Conservation (phyloP, 2,113 vertebrate genomes). For the Myotis davidii region DNA sequence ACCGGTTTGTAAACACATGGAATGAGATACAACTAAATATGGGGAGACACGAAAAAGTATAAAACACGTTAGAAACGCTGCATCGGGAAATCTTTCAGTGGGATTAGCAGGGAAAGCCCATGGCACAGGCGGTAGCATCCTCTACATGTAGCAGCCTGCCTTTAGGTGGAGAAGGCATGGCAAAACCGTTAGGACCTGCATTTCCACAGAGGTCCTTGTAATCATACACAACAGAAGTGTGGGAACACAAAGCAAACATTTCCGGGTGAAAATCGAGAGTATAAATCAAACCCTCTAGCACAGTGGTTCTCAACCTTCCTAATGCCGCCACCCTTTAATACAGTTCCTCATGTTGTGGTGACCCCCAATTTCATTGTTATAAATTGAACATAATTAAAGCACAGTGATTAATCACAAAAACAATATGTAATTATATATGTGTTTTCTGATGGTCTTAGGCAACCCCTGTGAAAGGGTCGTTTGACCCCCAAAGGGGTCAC, state of each 20-base stretch:
- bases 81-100: background rate
- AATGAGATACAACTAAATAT: background rate
- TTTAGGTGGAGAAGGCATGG: background rate
- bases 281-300: background rate
- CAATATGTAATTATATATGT: too few species aligned
- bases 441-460: too few species aligned
- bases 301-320: too few species aligned
- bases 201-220: background rate
- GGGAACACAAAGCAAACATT: background rate
- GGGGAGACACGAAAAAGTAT: background rate
- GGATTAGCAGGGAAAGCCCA: background rate
- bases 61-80: background rate
- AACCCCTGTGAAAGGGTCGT: too few species aligned
- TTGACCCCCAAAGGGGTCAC: too few species aligned
- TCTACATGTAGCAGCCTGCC: background rate
- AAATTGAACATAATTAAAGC: too few species aligned
- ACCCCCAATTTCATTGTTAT: too few species aligned
- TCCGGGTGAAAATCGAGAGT: slow-evolving; percentile 22
- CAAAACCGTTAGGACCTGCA: background rate
- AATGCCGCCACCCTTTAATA: too few species aligned
- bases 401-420: too few species aligned
- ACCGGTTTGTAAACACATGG: background rate
- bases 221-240: background rate
- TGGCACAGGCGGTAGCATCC: background rate
- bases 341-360: too few species aligned